Evolutionary conservation across 2,797 vertebrate species (phyloP).

Genomic region (Geotrypetes seraphini): DNA sequence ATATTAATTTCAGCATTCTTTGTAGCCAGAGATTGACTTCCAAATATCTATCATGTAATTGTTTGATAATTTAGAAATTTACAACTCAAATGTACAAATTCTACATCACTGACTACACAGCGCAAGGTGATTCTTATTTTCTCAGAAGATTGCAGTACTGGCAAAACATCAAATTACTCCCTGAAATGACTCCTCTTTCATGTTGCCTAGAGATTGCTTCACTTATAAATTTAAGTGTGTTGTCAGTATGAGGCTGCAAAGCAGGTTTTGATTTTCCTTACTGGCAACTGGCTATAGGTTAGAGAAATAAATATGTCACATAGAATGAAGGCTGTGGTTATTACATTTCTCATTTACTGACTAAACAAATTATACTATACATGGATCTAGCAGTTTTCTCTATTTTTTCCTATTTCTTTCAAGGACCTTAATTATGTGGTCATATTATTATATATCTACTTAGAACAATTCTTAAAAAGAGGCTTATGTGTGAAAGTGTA

Average conservation of each 20-base stretch:
- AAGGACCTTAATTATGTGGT: conserved; percentile 4
- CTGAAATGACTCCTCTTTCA: not conserved
- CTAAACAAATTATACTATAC: conserved; percentile 13
- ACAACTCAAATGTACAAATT: too few relatives aligned
- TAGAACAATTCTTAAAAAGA: too few relatives aligned
- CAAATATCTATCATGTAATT: too few relatives aligned
- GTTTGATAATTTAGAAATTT: too few relatives aligned
- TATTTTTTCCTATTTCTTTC: not conserved
- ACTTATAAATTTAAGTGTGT: conserved; percentile 8
- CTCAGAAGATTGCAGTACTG: conserved; percentile 1
- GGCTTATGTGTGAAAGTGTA: too few relatives aligned
- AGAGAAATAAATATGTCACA: conserved; percentile 18
- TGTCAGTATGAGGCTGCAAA: conserved; percentile 11
- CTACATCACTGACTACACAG: too few relatives aligned
- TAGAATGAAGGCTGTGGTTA: conserved; percentile 10
- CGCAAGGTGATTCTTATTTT: too few relatives aligned
- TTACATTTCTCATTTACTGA: conserved; percentile 14
- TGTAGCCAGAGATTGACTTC: too few relatives aligned
- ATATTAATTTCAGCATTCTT: too few relatives aligned
- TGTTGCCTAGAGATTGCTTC: conserved; percentile 3
- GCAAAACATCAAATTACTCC: not conserved
- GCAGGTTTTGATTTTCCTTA: conserved; percentile 13
- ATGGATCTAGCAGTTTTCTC: too few relatives aligned
- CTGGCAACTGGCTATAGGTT: conserved; percentile 14
- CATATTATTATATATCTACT: conserved; percentile 8